Base-by-base conservation (phyloP, 2,113 vertebrate species). In the Thryonomys swinderianus region DNA sequence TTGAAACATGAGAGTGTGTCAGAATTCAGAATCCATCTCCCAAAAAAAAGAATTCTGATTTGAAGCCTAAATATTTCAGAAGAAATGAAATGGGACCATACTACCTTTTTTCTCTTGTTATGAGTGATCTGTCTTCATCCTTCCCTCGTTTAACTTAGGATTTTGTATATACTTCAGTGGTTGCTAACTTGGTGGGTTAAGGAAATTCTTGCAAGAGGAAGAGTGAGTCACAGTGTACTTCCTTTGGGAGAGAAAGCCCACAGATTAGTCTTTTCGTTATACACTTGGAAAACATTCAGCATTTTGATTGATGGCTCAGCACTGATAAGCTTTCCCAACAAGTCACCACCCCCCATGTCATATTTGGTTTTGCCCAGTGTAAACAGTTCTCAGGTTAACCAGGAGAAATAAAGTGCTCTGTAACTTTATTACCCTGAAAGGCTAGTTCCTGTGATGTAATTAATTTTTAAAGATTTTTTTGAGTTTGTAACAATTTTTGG, bases 381-480 rank as follows among this genome's bases (percentile, higher is more conserved):
- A 94, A 4, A 96, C 95, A 88, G 20, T 67, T 96, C n/a, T 0
- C 71, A 85, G 40, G 34, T 92, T 95, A 96, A 81, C 64, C 48
- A 82, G 40, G 37, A 85, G 21, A 0, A 30, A 92, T 87, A 78
- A 91, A 97, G 74, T 96, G 20, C 78, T 95, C 90, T 82, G 18
- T 0, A 2, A 74, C 37, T 2, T 1, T 83, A 87, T 96, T 97
- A 96, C 59, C 82, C 95, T 71, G 57, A 96, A 93, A 82, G 81
- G 95, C 95, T 97, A 97, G 69, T 94, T 98, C 53, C 53, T 66
- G 13, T 98, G 96, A 96, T 98, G 96, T 98, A 25, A 91, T 92
- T 97, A 97, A 97, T 98, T 97, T 98, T 98, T 98, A 97, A 97
- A 97, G 76, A 42, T 51, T n/a, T 53, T 95, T 88, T 78, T 85